Base-by-base conservation (phyloP, 2,113 vertebrate genomes). In the Promerops cafer region DNA sequence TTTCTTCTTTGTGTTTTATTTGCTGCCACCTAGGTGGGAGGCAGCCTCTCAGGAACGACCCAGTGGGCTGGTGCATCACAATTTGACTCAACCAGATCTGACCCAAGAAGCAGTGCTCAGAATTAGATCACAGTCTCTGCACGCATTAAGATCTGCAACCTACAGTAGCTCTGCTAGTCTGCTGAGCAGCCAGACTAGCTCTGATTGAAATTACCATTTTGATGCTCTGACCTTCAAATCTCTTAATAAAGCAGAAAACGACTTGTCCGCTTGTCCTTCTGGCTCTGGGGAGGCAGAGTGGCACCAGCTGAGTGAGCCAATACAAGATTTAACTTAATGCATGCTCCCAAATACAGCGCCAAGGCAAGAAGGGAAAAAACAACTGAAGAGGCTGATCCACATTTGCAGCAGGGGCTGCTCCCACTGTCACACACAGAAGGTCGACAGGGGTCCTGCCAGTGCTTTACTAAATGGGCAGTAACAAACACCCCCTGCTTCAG, bases 191-290 rank as follows among this genome's bases (percentile, higher is more conserved):
- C 54, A 92, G 93, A 70, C 78, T 94, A 83, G 45, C 90, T 87
- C 72, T 96, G 95, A 97, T 83, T 97, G 90, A 97, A 97, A 97
- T 96, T 96, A 96, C 96, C 95, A 94, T 97, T 97, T 96, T 97
- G 91, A 97, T 96, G 83, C 92, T 91, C 84, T 95, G 86, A 94
- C 89, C 92, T 97, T 96, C 94, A 96, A 64, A 96, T 93, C 69
- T 96, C 84, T 97, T 96, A 95, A 96, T 94, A 97, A 96, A 97
- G 95, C 90, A 94, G 92, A 96, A 96, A 96, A 96, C 3, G 3
- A 93, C 90, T 93, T 90, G 94, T 95, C 93, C 28, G 1, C 81
- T 96, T 90, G 81, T 96, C 84, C 93, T 96, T 89, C 69, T 87
- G 77, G 60, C 86, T 81, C 61, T 80, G 59, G 37, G 47, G 69